A percentile compares a stretch with the other conserved stretches of the same genome.
Evolutionary conservation across 2,888 invertebrate genomes (phyloP).

Genomic region (Oscheius sp.): DNA sequence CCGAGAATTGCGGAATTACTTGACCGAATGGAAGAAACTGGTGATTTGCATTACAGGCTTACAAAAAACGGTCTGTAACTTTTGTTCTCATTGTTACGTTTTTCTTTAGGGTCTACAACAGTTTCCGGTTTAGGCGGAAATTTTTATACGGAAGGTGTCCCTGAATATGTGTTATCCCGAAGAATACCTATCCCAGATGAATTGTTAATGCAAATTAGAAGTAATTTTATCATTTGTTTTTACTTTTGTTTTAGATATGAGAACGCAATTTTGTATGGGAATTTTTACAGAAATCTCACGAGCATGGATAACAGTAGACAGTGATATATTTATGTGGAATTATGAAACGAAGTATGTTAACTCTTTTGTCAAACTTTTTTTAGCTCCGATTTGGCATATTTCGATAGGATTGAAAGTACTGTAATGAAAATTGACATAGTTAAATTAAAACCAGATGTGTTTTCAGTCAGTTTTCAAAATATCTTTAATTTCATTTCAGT

Average conservation of each 20-base stretch:
- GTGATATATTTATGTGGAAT: constrained; percentile 96
- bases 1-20: constrained; percentile 43
- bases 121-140: constrained; percentile 52
- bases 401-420: constrained; percentile 91
- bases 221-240: constrained; percentile 35
- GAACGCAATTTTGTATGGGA: constrained; percentile 95
- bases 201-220: constrained; percentile 60
- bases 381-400: constrained; percentile 91
- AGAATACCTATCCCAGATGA: constrained; percentile 60
- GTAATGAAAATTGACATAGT: constrained; percentile 91
- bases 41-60: constrained; percentile 42
- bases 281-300: constrained; percentile 93
- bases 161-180: constrained; percentile 47
- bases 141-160: constrained; percentile 32
- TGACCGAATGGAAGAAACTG: constrained; percentile 40
- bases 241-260: constrained; percentile 80
- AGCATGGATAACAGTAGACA: constrained; percentile 96
- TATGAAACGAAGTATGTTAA: constrained; percentile 83
- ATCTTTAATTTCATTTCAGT: constrained; percentile 28
- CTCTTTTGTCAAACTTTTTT: constrained; percentile 32
- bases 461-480: constrained; percentile 40
- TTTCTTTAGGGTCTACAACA: constrained; percentile 39
- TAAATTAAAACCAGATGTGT: constrained; percentile 78
- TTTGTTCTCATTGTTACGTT: neutral
- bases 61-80: constrained; percentile 39